phyloP scores from a whole-genome alignment of 92 coral and sea anemone genomes.

The Meandrina meandrites region DNA sequence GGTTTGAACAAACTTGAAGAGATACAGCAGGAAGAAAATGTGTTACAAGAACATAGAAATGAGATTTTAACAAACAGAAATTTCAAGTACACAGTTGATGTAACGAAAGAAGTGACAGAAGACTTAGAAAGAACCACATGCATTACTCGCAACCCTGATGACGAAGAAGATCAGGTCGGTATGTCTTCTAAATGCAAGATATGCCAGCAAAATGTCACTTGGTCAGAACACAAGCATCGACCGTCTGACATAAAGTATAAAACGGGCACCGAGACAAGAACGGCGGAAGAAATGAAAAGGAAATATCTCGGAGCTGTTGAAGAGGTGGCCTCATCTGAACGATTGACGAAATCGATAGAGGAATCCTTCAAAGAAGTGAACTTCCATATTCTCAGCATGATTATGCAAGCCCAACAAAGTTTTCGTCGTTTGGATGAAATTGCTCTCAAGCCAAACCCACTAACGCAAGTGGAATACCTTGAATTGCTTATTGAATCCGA shows the following conservation, averaged over 20 bases:
- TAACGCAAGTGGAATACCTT: slow-evolving; percentile 42
- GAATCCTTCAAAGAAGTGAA: not conserved
- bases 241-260: slow-evolving; percentile 20
- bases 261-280: not conserved
- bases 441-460: slow-evolving; percentile 56
- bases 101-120: not conserved
- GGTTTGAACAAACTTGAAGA: slow-evolving; percentile 51
- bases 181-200: slow-evolving; percentile 40
- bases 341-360: no score
- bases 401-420: slow-evolving; percentile 8
- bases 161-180: slow-evolving; percentile 8
- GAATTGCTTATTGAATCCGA: slow-evolving; percentile 51
- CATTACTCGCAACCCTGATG: slow-evolving; percentile 30
- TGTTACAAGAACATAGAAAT: slow-evolving; percentile 34
- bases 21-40: slow-evolving; percentile 46
- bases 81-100: slow-evolving; percentile 38
- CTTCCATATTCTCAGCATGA: not conserved
- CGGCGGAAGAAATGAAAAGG: slow-evolving; percentile 5
- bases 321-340: slow-evolving; percentile 2
- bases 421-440: slow-evolving; percentile 39
- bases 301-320: slow-evolving; percentile 16
- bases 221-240: slow-evolving; percentile 34
- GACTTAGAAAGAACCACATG: slow-evolving; percentile 33
- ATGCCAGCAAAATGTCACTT: slow-evolving; percentile 20
- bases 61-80: slow-evolving; percentile 53